phyloP scores from a whole-genome alignment of 2,797 vertebrate genomes.

The Acestrorhynchus altus region DNA sequence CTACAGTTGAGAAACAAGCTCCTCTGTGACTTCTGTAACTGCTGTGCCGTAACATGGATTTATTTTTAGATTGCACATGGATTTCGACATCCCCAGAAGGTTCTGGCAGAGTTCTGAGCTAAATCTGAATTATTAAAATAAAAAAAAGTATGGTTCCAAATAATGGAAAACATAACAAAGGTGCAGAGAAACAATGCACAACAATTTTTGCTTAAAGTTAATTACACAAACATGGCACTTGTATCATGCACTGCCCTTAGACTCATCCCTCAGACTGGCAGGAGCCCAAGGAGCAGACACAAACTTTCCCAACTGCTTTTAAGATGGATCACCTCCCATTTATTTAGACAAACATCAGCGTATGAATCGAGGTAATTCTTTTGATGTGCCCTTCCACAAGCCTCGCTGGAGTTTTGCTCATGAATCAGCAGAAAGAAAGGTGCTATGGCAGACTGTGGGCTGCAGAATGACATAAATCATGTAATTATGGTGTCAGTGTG shows the following conservation, averaged over 20 bases:
- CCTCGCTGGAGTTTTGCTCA: slow-evolving; percentile 65
- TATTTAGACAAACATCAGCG: slow-evolving; percentile 80
- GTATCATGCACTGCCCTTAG: slow-evolving; percentile 9
- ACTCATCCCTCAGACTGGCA: slow-evolving; percentile 73
- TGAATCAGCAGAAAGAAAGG: slow-evolving; percentile 74
- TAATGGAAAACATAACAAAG: slow-evolving; percentile 22
- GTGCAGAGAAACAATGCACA: neutral
- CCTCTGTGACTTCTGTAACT: slow-evolving; percentile 51
- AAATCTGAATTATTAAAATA: slow-evolving; percentile 21
- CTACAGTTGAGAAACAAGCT: slow-evolving; percentile 59
- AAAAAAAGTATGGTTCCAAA: neutral
- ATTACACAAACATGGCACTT: slow-evolving; percentile 53
- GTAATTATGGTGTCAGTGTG: slow-evolving; percentile 77
- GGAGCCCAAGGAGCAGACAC: slow-evolving; percentile 75
- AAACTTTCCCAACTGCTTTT: slow-evolving; percentile 71
- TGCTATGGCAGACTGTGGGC: slow-evolving; percentile 68
- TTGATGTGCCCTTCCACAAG: slow-evolving; percentile 71
- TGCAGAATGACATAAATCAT: slow-evolving; percentile 77
- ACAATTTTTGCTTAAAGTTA: slow-evolving; percentile 49
- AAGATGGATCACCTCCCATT: slow-evolving; percentile 82
- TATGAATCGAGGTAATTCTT: slow-evolving; percentile 78
- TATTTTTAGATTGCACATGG: slow-evolving; percentile 58
- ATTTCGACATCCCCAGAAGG: slow-evolving; percentile 37
- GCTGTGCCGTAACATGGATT: slow-evolving; percentile 44
- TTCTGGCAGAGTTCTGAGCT: slow-evolving; percentile 30